Evolutionary conservation across 2,113 vertebrate genomes (phyloP), one percentile per base, ranked within the genome.

Genomic region (Pelecanoides urinatrix): DNA sequence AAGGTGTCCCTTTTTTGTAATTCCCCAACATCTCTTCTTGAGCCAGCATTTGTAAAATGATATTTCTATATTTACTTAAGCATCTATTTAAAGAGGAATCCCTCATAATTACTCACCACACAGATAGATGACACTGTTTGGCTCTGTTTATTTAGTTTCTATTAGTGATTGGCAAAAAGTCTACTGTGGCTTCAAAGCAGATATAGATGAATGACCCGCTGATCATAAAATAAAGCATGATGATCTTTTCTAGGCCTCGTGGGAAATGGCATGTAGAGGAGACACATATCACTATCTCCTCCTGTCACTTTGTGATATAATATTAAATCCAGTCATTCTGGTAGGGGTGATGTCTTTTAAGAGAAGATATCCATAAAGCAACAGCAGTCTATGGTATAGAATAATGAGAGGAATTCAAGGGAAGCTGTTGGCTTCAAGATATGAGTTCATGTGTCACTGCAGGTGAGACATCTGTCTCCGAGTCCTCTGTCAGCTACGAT

Each of bases 31-130:
- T 7, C 53, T 74, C 94, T 88, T 65, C 96, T 87, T 4, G 38
- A 97, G 97, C 96, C 92, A 97, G 94, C 88, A 2, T 93, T 97
- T 98, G 98, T 98, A 98, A 98, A 98, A 71, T 66, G 97, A 98
- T 98, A 98, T 98, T 98, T 97, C 98, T 98, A 97, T 98, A 98
- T 98, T 98, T 98, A 98, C 98, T 98, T 96, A 97, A 97, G 98
- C 93, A 94, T 98, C 98, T 98, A 98, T 98, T 98, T 98, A 98
- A 98, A 98, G 98, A 98, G 98, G 97, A 98, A 98, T 98, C 98
- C 98, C 97, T 98, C 96, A 98, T 93, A 98, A 98, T 98, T 98
- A 98, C 97, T 98, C 98, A 98, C 98, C 97, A 49, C 93, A 21
- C 93, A 77, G 98, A 98, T 91, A 97, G 96, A 97, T 96, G 98